phyloP scores from a whole-genome alignment of 2,888 invertebrate genomes.

The Bombylius discolor region DNA sequence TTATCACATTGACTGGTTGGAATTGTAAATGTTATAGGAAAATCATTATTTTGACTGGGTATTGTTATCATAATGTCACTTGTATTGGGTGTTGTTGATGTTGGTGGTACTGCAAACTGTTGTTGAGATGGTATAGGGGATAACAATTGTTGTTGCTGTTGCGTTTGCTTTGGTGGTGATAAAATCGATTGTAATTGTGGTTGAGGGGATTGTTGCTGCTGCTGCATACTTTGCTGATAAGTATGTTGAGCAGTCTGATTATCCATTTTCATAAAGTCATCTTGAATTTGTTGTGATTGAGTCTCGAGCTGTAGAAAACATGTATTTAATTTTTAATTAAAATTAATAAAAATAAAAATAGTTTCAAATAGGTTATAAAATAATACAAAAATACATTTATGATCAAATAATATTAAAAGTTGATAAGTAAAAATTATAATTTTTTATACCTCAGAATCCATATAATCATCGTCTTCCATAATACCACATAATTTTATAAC shows the following conservation, averaged over 20 bases:
- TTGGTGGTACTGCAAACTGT: slow-evolving; percentile 9
- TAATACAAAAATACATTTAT: too few species aligned
- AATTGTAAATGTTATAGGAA: slow-evolving; percentile 35
- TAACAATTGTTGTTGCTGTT: slow-evolving; percentile 4
- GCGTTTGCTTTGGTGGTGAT: background rate
- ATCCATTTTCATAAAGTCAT: too few species aligned
- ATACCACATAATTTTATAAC: slow-evolving; percentile 60
- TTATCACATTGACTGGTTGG: slow-evolving; percentile 22
- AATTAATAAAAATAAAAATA: background rate
- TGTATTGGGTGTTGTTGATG: slow-evolving; percentile 15
- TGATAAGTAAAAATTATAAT: background rate
- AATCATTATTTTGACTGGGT: slow-evolving; percentile 32
- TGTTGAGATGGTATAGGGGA: slow-evolving; percentile 6
- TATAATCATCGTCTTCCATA: slow-evolving; percentile 53
- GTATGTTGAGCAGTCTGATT: too few species aligned
- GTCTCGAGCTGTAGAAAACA: background rate
- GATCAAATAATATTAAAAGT: too few species aligned
- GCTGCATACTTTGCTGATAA: background rate
- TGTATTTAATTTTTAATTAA: background rate
- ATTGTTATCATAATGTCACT: slow-evolving; percentile 35
- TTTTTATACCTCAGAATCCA: slow-evolving; percentile 19
- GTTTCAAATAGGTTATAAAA: too few species aligned
- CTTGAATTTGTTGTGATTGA: slow-evolving; percentile 8
- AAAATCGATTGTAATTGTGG: background rate
- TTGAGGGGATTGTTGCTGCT: background rate